A percentile compares a stretch with the other conserved stretches of the same genome.
These are phyloP conservation scores for Alviniconcha marisindica DNA, from an alignment of 1,140 invertebrate genomes.

Conservation along the genomic window DNA sequence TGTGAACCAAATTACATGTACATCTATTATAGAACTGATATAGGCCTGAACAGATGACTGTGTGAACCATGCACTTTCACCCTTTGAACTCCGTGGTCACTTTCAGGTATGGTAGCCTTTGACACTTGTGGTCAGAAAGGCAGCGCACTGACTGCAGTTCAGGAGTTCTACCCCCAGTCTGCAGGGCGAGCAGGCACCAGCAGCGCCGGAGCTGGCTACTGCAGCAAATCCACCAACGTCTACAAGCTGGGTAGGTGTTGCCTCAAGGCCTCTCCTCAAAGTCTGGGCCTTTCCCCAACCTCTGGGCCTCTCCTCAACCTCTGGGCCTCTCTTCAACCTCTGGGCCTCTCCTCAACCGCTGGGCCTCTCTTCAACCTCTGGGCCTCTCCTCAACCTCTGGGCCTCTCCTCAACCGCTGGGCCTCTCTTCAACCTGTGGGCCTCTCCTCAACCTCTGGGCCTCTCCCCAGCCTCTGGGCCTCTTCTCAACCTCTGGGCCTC, in stretches of 20 bases:
- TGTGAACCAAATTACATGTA: no score
- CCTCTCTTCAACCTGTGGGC: no score
- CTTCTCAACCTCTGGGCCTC: neutral
- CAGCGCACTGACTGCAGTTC: constrained; percentile 31
- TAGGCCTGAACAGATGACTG: no score
- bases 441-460: neutral
- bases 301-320: neutral
- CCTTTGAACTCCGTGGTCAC: no score
- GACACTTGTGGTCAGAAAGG: constrained; percentile 47
- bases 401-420: no score
- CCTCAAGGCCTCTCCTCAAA: no score
- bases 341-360: neutral
- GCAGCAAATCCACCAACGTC: neutral
- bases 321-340: neutral
- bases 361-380: neutral
- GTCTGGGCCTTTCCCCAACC: neutral
- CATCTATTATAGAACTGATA: no score
- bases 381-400: neutral
- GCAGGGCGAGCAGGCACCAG: neutral
- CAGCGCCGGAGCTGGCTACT: neutral
- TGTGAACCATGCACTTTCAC: no score
- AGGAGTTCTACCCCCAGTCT: constrained; percentile 53
- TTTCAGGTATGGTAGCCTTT: constrained; percentile 55
- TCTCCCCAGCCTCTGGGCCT: neutral
- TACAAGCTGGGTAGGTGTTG: neutral